A percentile compares a stretch with the other conserved stretches of the same genome.
phyloP scores from a whole-genome alignment of 2,113 vertebrate species.

The Urocitellus parryii region DNA sequence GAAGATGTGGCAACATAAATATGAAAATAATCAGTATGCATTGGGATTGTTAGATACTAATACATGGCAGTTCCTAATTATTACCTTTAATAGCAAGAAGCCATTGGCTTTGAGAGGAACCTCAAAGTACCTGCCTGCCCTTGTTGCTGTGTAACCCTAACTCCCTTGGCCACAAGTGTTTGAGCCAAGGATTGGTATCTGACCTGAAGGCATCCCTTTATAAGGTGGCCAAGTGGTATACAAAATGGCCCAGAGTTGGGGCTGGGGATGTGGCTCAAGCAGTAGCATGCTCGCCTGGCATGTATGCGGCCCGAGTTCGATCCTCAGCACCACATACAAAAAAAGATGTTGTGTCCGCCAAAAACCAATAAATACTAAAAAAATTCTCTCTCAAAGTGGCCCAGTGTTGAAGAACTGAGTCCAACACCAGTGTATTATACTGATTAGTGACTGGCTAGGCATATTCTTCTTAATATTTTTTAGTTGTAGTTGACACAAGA shows the following conservation, averaged over 20 bases:
- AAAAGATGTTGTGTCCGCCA: no score
- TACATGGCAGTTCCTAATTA: neutral
- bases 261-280: no score
- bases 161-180: neutral
- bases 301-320: no score
- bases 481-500: no score
- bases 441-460: neutral
- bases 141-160: neutral
- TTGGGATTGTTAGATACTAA: neutral
- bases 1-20: neutral
- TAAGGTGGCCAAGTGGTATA: neutral
- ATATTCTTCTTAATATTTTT: neutral
- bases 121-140: neutral
- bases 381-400: neutral
- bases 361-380: no score
- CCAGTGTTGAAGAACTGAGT: neutral
- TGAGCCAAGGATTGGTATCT: neutral
- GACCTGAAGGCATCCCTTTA: neutral
- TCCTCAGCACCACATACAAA: no score
- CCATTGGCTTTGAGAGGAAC: neutral
- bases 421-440: neutral
- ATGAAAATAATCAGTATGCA: slow-evolving; percentile 5
- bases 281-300: no score
- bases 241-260: neutral
- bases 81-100: neutral